phyloP scores from a whole-genome alignment of 2,797 vertebrate genomes.

The Crenichthys baileyi region DNA sequence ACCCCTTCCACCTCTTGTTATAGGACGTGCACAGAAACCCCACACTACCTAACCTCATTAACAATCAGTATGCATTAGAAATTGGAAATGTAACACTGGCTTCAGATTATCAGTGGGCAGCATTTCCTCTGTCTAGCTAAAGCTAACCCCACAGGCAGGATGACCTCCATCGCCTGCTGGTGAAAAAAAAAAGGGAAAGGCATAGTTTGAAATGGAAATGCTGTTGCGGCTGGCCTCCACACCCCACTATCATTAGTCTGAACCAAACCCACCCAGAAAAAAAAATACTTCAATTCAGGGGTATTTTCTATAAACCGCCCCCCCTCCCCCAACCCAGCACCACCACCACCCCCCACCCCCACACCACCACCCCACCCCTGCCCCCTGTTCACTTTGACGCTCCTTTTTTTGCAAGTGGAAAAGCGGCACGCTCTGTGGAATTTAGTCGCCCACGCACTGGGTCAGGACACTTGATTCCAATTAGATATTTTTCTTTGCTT shows the following conservation, averaged over 20 bases:
- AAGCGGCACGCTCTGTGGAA: conserved; percentile 78
- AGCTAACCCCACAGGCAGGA: conserved; percentile 39
- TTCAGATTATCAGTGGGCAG: conserved; percentile 51
- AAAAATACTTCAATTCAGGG: conserved; percentile 69
- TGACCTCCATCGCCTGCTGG: conserved; percentile 50
- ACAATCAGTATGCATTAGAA: conserved; percentile 79
- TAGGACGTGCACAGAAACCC: conserved; percentile 33
- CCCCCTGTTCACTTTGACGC: conserved; percentile 40
- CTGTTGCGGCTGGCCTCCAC: conserved; percentile 69
- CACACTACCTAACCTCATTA: conserved; percentile 61
- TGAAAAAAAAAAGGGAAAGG: conserved; percentile 10
- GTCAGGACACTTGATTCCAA: conserved; percentile 85
- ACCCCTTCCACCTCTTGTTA: conserved; percentile 52
- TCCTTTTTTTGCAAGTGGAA: conserved; percentile 71
- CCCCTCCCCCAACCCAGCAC: too few relatives aligned
- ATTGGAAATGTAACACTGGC: conserved; percentile 82
- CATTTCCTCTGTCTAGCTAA: conserved; percentile 63
- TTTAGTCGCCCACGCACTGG: conserved; percentile 77
- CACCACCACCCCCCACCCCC: too few relatives aligned
- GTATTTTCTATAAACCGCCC: conserved; percentile 69
- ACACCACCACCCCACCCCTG: conserved; percentile 32
- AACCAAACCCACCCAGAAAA: conserved; percentile 73
- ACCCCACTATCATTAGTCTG: conserved; percentile 75
- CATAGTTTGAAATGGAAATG: conserved; percentile 70
- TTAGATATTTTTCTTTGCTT: conserved; percentile 84